These are phyloP conservation scores for Cyclura pinguis DNA, from an alignment of 2,797 vertebrate genomes.

Conservation along the genomic window DNA sequence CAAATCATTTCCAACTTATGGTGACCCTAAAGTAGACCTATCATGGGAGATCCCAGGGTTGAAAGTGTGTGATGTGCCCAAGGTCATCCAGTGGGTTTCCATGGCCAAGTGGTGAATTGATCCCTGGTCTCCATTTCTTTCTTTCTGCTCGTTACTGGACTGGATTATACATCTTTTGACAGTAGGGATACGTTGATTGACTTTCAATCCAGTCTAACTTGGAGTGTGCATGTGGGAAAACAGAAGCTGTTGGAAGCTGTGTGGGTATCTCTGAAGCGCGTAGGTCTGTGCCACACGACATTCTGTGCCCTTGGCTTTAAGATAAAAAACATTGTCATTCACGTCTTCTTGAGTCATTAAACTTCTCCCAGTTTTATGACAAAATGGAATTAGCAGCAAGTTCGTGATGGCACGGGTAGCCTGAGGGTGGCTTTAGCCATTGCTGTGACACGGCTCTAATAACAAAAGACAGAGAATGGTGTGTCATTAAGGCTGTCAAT, in stretches of 20 bases:
- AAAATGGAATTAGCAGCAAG: constrained; percentile 74
- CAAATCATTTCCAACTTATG: no score
- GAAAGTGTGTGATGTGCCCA: no score
- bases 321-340: constrained; percentile 69
- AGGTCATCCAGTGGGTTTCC: no score
- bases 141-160: no score
- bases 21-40: no score
- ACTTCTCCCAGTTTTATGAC: constrained; percentile 72
- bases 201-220: neutral
- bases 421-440: constrained; percentile 48
- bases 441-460: constrained; percentile 39
- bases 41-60: no score
- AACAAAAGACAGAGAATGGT: constrained; percentile 53
- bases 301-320: constrained; percentile 61
- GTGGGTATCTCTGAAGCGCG: constrained; percentile 25
- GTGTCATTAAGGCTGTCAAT: constrained; percentile 60
- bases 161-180: neutral
- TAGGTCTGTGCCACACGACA: constrained; percentile 9
- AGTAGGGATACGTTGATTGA: neutral
- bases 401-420: constrained; percentile 51
- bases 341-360: constrained; percentile 70
- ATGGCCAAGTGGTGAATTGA: no score
- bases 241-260: neutral
- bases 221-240: no score
- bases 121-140: no score